These are phyloP conservation scores for Ernsta delagoae DNA, from an alignment of 2,888 invertebrate species.

Conservation along the genomic window DNA sequence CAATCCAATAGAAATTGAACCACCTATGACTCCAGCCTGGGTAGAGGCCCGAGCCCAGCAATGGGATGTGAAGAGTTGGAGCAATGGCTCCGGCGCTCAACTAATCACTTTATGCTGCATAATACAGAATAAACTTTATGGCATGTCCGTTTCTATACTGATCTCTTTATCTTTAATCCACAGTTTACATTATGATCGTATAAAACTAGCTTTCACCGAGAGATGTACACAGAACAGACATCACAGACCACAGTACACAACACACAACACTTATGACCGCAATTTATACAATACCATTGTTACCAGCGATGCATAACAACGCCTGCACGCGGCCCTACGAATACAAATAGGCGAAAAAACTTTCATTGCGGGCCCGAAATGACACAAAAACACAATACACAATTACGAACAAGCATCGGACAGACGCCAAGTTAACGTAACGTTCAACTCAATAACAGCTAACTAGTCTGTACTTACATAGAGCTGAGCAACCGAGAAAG, in stretches of 20 bases:
- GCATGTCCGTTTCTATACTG: too few relatives aligned
- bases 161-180: too few relatives aligned
- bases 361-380: not conserved
- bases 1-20: too few relatives aligned
- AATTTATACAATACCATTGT: constrained; percentile 6
- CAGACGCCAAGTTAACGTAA: not conserved
- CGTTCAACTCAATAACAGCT: not conserved
- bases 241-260: not conserved
- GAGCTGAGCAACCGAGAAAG: not conserved
- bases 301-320: not conserved
- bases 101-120: too few relatives aligned
- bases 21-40: too few relatives aligned
- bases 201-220: not conserved
- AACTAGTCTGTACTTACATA: not conserved
- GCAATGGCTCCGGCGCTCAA: too few relatives aligned
- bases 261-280: not conserved
- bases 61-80: too few relatives aligned
- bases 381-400: not conserved
- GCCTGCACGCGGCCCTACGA: not conserved
- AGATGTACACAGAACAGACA: not conserved
- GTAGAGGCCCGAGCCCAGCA: too few relatives aligned
- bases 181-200: not conserved
- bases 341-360: not conserved
- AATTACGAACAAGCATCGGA: not conserved
- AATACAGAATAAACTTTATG: too few relatives aligned